A percentile compares a stretch with the other conserved stretches of the same genome.
Conservation (phyloP, 2,113 vertebrate species). For the Rattus rattus region DNA sequence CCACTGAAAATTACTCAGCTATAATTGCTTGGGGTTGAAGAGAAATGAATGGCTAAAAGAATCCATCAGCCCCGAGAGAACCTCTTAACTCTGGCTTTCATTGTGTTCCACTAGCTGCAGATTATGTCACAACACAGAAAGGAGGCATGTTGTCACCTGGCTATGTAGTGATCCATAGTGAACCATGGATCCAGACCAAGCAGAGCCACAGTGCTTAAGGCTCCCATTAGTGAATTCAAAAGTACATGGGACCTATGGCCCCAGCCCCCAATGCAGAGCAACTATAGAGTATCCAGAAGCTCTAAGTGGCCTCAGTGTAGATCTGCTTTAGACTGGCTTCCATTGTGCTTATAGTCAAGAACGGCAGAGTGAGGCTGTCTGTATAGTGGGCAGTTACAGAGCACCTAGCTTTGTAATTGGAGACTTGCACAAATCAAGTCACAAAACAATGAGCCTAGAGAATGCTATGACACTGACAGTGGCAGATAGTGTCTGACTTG, state of each 20-base stretch:
- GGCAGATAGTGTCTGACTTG: not conserved
- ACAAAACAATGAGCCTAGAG: not conserved
- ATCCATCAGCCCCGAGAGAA: not conserved
- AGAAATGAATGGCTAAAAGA: not conserved
- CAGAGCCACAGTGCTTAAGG: not conserved
- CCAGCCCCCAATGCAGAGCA: not conserved
- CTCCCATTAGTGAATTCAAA: not conserved
- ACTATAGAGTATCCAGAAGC: not conserved
- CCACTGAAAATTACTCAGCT: not conserved
- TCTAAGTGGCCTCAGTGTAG: not conserved
- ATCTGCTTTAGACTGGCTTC: not conserved
- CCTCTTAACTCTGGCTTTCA: slow-evolving; percentile 14
- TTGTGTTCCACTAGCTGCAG: not conserved
- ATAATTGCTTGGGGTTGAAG: not conserved
- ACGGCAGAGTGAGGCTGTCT: not conserved
- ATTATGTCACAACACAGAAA: not conserved
- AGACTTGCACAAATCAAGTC: not conserved
- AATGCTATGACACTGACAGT: not conserved
- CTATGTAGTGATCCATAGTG: not conserved
- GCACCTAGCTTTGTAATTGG: not conserved
- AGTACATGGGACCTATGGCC: not conserved
- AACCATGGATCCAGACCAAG: not conserved
- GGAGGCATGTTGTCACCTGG: not conserved
- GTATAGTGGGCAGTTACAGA: not conserved
- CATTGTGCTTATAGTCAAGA: not conserved